Base-by-base conservation (phyloP, 2,888 invertebrate species). In the Ormyrus rosae region DNA sequence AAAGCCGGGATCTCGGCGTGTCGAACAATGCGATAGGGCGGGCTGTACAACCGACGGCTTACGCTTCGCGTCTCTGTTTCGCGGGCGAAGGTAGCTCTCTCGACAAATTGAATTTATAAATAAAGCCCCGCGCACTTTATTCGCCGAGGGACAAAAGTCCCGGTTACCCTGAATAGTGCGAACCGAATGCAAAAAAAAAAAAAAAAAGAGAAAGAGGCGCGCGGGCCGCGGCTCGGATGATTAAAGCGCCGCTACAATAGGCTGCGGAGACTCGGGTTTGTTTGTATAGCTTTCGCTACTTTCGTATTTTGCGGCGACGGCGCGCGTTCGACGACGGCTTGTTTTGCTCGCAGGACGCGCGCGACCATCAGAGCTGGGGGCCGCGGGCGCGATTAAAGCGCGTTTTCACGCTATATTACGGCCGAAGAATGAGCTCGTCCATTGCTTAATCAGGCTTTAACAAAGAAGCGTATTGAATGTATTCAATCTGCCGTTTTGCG, bases 91-190 rank as follows among this genome's bases (percentile, higher is more conserved):
- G 13, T 79, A 71, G 65, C 79, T 78, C 79, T 78, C 64, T 64
- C 69, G 82, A 84, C 84, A 84, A 86, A 86, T 87, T 86, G 84
- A 78, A 85, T 87, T 86, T 85, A 84, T 86, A 85, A 85, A 86
- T 83, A 84, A 86, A 86, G 82, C 85, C 83, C 77, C 48, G 19
- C 19, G 76, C 78, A 56, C 74, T 75, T 75, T 51, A 75, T 67
- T 75, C 13, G 51, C 11, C 8, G 48, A 0, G 55, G 63, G 67
- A 74, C 67, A 75, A 75, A 74, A 45, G 56, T 64, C 13, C 13
- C 6, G n/a, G 46, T 19, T 19, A 1, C 19, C 19, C 19, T 19
- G 19, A 19, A 19, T 19, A 1, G 19, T 19, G 19, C 53, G 8
- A 46, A 19, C 53, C 34, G 6, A 68, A 53, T n/a, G 19, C 19